Base-by-base conservation (phyloP, 2,797 vertebrate species). In the Xenopus petersii region DNA sequence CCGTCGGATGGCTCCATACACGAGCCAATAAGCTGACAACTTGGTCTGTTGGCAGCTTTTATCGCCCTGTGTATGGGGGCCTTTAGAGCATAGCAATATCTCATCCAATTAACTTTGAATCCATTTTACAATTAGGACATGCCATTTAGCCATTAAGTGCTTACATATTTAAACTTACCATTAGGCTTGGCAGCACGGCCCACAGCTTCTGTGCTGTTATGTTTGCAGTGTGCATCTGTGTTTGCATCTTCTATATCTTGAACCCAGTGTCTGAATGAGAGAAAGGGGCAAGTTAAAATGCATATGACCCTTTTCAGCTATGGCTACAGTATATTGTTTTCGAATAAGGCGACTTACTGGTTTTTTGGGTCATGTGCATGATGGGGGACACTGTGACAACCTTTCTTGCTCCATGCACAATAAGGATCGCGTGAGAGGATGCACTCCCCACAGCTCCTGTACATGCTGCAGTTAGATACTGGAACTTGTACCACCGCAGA, bases 361-460 rank as follows among this genome's bases (percentile, higher is more conserved):
- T 77, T 10, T 36, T 55, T 79, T 0, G 11, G 3, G 0, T 5
- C 66, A 0, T 73, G 75, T 6, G 12, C 46, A 71, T 81, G 77
- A 0, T 56, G 75, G 64, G 67, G 2, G 33, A 66, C 0, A 2
- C 17, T 84, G 26, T 55, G 85, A 81, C 97, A 99, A 75, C 86
- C 84, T 0, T 82, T 89, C 64, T 85, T 86, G 2, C 83, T 85
- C 97, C 97, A 99, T n/a, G 92, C 95, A 0, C 97, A 99, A 90
- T 96, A 97, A 2, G 97, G 97, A 81, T 99, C 97, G 80, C 96
- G 94, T 3, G 96, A 93, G 55, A 99, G 92, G 81, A 99, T 79
- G 26, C 97, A 99, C 75, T 98, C 96, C 21, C 95, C 96, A 1
- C 97, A 99, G 90, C 90, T 97, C 82, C 75, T 90, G 80, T 99